Conservation (phyloP, 37 sponge, comb jelly and placozoan species). For the Aplysina aerophoba region DNA sequence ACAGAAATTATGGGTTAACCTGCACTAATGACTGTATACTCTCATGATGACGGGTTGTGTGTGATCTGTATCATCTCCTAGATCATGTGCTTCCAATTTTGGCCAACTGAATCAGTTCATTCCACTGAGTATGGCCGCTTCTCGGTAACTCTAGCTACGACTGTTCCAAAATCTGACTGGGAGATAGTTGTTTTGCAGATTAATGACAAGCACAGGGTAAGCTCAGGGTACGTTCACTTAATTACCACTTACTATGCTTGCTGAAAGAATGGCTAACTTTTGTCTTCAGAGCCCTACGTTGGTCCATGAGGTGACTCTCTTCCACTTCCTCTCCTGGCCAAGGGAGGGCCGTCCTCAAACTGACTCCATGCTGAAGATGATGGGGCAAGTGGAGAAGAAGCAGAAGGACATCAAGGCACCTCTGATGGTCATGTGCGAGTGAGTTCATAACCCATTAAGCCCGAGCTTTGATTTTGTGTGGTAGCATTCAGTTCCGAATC, state of each 20-base stretch:
- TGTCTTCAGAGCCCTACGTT: not conserved
- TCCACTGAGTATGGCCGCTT: not conserved
- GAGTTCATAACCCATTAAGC: not conserved
- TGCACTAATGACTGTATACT: too few relatives aligned
- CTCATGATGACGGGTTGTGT: too few relatives aligned
- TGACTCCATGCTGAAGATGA: conserved; percentile 16
- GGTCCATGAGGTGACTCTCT: not conserved
- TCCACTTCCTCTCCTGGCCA: conserved; percentile 14
- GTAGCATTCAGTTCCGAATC: too few relatives aligned
- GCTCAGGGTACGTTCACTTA: too few relatives aligned
- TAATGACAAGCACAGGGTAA: not conserved
- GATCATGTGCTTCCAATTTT: not conserved
- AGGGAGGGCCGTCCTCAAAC: not conserved
- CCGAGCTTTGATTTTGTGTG: too few relatives aligned
- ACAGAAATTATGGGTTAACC: too few relatives aligned
- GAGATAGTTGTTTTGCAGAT: not conserved
- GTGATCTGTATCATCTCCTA: too few relatives aligned
- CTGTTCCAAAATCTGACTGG: not conserved
- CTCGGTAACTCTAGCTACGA: not conserved
- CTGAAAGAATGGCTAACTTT: too few relatives aligned
- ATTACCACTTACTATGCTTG: too few relatives aligned
- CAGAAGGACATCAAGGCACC: not conserved
- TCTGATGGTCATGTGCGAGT: conserved; percentile 15
- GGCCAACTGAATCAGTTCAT: not conserved
- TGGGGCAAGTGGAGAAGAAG: conserved; percentile 18